These are phyloP conservation scores for Mormoops blainvillei DNA, from an alignment of 2,113 vertebrate genomes.

Conservation along the genomic window DNA sequence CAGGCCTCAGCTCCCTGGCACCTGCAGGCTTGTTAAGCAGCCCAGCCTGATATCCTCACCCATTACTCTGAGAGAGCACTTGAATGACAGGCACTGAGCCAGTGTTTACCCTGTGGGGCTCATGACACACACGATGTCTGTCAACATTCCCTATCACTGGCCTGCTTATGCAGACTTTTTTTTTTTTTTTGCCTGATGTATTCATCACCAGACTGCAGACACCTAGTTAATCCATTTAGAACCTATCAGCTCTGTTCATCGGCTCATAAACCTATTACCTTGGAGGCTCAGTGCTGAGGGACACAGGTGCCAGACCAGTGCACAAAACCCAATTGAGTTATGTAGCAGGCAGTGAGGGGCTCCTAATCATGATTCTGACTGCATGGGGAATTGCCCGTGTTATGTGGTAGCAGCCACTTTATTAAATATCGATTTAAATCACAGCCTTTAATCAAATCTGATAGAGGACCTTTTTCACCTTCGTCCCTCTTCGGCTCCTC, in stretches of 20 bases:
- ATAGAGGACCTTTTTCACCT: slow-evolving; percentile 82
- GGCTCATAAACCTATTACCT: slow-evolving; percentile 87
- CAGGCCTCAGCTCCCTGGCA: slow-evolving; percentile 43
- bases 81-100: slow-evolving; percentile 73
- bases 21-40: slow-evolving; percentile 49
- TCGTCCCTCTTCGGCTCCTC: slow-evolving; percentile 56
- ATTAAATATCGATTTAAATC: slow-evolving; percentile 96
- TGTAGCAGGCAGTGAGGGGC: slow-evolving; percentile 77
- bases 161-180: slow-evolving; percentile 69
- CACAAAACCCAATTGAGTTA: slow-evolving; percentile 86
- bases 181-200: slow-evolving; percentile 68
- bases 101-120: slow-evolving; percentile 75
- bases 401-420: slow-evolving; percentile 86
- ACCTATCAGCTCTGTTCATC: slow-evolving; percentile 86
- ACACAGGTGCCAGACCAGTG: slow-evolving; percentile 85
- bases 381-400: slow-evolving; percentile 86
- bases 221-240: slow-evolving; percentile 89
- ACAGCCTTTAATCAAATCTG: slow-evolving; percentile 89
- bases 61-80: slow-evolving; percentile 25
- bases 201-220: slow-evolving; percentile 82
- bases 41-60: not conserved
- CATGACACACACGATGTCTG: slow-evolving; percentile 65
- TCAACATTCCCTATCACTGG: slow-evolving; percentile 78
- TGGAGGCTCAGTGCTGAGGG: slow-evolving; percentile 81
- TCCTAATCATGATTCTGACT: slow-evolving; percentile 79